Conservation (phyloP, 2,888 invertebrate genomes). For the Troides helena region DNA sequence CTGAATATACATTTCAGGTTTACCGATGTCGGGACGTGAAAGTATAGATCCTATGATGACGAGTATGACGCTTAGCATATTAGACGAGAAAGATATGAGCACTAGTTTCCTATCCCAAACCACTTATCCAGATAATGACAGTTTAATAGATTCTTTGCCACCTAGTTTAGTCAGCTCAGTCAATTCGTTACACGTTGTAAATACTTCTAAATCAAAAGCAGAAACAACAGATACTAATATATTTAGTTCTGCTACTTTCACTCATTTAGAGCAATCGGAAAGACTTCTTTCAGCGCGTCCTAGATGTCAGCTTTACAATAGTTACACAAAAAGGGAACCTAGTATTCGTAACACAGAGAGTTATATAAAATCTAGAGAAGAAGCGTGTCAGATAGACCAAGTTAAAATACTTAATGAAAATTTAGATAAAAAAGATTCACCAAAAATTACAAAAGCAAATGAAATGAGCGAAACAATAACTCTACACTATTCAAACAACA, state of each 20-base stretch:
- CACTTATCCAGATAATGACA: constrained; percentile 72
- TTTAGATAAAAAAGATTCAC: constrained; percentile 56
- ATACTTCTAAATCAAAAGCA: constrained; percentile 50
- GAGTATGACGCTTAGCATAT: constrained; percentile 74
- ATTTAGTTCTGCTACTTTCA: constrained; percentile 72
- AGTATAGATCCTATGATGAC: constrained; percentile 74
- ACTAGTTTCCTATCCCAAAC: constrained; percentile 76
- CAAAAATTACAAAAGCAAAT: constrained; percentile 47
- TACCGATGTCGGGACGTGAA: constrained; percentile 59
- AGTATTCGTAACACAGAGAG: constrained; percentile 61
- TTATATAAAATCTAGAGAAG: constrained; percentile 67
- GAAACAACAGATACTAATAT: constrained; percentile 60
- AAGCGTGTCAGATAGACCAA: constrained; percentile 66
- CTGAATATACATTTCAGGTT: constrained; percentile 46
- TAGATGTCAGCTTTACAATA: constrained; percentile 58
- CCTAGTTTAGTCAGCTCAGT: constrained; percentile 72
- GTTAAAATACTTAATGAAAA: constrained; percentile 68
- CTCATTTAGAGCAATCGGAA: constrained; percentile 68
- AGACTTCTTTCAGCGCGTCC: constrained; percentile 64
- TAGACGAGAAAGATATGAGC: constrained; percentile 78
- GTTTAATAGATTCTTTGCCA: constrained; percentile 70
- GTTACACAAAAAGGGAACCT: constrained; percentile 59
- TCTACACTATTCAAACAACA: constrained; percentile 67
- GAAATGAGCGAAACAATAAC: constrained; percentile 69
- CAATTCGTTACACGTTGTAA: constrained; percentile 68